A percentile compares a stretch with the other conserved stretches of the same genome.
These are phyloP conservation scores for Ectemnius cavifrons DNA, from an alignment of 2,888 invertebrate genomes.

Conservation along the genomic window DNA sequence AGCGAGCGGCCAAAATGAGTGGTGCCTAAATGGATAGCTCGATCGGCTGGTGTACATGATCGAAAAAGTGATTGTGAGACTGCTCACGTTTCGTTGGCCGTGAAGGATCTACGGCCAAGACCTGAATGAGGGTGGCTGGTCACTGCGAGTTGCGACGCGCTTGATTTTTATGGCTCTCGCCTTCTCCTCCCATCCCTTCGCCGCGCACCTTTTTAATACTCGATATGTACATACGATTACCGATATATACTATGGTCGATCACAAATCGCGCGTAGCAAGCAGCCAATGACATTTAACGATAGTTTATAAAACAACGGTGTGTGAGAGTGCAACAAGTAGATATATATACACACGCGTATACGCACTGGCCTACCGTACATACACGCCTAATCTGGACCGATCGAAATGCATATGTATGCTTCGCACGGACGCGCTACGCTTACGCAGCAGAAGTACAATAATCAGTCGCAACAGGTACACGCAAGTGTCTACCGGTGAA, in stretches of 20 bases:
- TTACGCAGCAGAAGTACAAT: slow-evolving; percentile 37
- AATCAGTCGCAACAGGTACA: slow-evolving; percentile 57
- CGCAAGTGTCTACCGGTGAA: slow-evolving; percentile 30
- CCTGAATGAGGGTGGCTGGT: neutral
- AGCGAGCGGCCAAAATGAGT: too few relatives aligned
- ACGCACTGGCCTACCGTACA: neutral
- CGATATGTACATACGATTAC: slow-evolving; percentile 57
- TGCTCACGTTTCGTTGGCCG: neutral
- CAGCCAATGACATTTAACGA: slow-evolving; percentile 59
- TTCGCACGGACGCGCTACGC: too few relatives aligned
- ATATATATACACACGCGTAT: slow-evolving; percentile 32
- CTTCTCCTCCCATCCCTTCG: neutral
- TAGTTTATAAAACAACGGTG: slow-evolving; percentile 55
- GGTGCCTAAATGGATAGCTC: neutral
- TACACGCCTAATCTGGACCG: too few relatives aligned
- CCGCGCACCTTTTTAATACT: slow-evolving; percentile 24
- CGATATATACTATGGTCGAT: slow-evolving; percentile 41
- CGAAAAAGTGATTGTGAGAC: neutral
- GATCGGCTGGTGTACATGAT: neutral
- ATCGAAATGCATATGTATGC: too few relatives aligned
- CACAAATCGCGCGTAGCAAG: slow-evolving; percentile 54
- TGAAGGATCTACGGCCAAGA: neutral
- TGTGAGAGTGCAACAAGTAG: slow-evolving; percentile 39
- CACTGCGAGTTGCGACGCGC: neutral
- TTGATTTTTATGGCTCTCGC: neutral